These are phyloP conservation scores for Notamacropus eugenii DNA, from an alignment of 2,797 vertebrate genomes.

Conservation along the genomic window DNA sequence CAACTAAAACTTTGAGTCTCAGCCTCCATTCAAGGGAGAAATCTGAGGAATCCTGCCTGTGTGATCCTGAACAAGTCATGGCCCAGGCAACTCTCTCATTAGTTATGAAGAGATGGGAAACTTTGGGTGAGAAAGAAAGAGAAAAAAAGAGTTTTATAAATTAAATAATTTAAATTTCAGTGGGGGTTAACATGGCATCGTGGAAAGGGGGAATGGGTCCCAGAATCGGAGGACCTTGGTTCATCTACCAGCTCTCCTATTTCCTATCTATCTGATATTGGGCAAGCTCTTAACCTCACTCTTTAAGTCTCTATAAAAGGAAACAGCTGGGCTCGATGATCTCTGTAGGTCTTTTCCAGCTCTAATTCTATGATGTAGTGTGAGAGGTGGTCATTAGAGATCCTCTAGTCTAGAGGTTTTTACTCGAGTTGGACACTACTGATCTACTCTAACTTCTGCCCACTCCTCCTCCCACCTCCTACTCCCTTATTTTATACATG, in stretches of 20 bases:
- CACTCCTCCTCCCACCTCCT: too few relatives aligned
- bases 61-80: background rate
- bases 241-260: background rate
- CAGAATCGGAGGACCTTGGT: background rate
- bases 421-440: too few relatives aligned
- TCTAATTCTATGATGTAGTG: too few relatives aligned
- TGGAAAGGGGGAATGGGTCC: background rate
- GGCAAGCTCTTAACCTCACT: background rate
- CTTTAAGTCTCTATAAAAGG: too few relatives aligned
- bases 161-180: background rate
- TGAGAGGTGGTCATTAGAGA: too few relatives aligned
- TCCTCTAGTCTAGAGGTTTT: too few relatives aligned
- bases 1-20: background rate
- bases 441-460: too few relatives aligned
- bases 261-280: background rate
- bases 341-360: too few relatives aligned
- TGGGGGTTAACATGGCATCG: background rate
- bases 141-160: background rate
- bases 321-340: too few relatives aligned
- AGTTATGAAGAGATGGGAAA: background rate
- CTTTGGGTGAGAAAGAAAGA: background rate
- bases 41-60: background rate
- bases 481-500: too few relatives aligned
- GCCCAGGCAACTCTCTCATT: background rate
- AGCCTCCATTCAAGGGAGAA: background rate